These are phyloP conservation scores for Phengaris alcon DNA, from an alignment of 2,888 invertebrate species.

Conservation along the genomic window DNA sequence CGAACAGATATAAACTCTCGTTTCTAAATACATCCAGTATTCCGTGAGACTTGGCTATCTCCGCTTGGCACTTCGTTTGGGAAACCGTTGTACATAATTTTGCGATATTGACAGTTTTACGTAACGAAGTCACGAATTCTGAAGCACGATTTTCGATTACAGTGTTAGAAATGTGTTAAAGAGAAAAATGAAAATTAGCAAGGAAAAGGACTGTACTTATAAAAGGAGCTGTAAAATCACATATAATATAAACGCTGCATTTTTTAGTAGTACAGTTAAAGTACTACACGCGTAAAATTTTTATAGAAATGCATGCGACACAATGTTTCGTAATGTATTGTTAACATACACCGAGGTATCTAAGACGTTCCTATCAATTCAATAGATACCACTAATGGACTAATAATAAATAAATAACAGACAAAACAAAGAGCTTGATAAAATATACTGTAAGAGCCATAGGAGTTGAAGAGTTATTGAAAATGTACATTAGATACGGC, in stretches of 20 bases:
- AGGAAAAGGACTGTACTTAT: no score
- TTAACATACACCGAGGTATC: neutral
- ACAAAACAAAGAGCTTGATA: neutral
- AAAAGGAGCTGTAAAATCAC: no score
- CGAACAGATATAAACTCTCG: constrained; percentile 10
- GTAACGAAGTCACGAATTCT: neutral
- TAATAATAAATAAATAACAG: neutral
- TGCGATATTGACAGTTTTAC: neutral
- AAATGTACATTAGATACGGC: neutral
- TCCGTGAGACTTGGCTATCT: constrained; percentile 23
- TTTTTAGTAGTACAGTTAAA: no score
- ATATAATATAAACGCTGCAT: no score
- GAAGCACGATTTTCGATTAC: neutral
- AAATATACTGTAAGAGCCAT: no score
- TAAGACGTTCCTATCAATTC: neutral
- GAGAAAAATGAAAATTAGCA: neutral
- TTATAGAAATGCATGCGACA: neutral
- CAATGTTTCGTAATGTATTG: neutral
- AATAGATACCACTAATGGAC: neutral
- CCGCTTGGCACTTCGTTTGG: constrained; percentile 5
- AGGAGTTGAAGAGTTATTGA: neutral
- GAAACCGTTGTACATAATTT: neutral
- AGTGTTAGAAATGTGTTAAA: neutral
- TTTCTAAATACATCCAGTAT: constrained; percentile 26
- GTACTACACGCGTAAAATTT: neutral